phyloP scores from a whole-genome alignment of 2,888 invertebrate genomes.

The Horisme vitalbata region DNA sequence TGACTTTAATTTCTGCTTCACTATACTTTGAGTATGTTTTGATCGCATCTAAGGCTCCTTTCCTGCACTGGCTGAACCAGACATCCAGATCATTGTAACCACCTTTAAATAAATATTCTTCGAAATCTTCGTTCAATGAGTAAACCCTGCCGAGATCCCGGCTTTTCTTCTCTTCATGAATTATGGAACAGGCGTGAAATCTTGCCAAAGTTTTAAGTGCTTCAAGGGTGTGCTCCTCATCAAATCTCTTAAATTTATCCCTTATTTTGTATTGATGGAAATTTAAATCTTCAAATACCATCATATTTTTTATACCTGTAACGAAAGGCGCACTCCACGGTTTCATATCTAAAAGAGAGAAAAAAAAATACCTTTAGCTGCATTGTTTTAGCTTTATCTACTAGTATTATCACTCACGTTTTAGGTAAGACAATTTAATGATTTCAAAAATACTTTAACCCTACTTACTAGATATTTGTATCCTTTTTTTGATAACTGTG shows the following conservation, averaged over 20 bases:
- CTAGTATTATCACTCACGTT: too few species aligned
- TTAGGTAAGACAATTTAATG: too few species aligned
- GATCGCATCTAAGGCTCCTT: slow-evolving; percentile 59
- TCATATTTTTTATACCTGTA: slow-evolving; percentile 50
- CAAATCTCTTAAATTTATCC: slow-evolving; percentile 65
- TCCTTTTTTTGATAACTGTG: slow-evolving; percentile 49
- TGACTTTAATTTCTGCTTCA: slow-evolving; percentile 37
- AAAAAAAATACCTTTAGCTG: too few species aligned
- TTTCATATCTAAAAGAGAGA: slow-evolving; percentile 49
- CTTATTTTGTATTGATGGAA: slow-evolving; percentile 52
- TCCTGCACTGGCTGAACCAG: slow-evolving; percentile 68
- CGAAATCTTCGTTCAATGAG: slow-evolving; percentile 55
- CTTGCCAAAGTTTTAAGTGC: slow-evolving; percentile 72
- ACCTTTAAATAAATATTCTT: slow-evolving; percentile 45
- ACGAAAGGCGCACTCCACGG: slow-evolving; percentile 64
- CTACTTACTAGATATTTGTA: slow-evolving; percentile 56
- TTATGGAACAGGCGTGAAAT: slow-evolving; percentile 79
- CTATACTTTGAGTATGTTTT: slow-evolving; percentile 59
- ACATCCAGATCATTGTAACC: slow-evolving; percentile 52
- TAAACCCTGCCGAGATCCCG: slow-evolving; percentile 48
- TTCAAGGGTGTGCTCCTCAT: slow-evolving; percentile 69
- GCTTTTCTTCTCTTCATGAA: slow-evolving; percentile 71
- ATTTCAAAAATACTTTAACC: too few species aligned
- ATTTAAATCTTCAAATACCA: slow-evolving; percentile 72
- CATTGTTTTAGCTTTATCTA: too few species aligned